Percentiles rank a stretch among this genome's conserved stretches.
Evolutionary conservation across 2,113 vertebrate genomes (phyloP).

Genomic region (Ornithorhynchus anatinus): DNA sequence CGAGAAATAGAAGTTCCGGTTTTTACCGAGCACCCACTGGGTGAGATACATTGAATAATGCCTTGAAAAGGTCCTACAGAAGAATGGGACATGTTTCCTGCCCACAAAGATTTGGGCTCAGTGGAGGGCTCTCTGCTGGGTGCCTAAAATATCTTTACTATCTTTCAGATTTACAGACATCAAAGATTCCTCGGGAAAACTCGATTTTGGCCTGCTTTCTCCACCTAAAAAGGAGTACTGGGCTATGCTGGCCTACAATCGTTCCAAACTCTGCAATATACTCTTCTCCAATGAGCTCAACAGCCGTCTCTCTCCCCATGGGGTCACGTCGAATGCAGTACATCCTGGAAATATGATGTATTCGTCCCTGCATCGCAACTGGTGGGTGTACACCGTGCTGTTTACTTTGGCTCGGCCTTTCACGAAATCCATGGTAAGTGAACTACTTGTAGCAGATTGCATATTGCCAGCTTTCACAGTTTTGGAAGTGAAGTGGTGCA

Average conservation of each 20-base stretch:
- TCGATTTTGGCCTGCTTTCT: slow-evolving; percentile 85
- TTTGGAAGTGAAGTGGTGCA: not conserved
- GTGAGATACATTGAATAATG: too few relatives aligned
- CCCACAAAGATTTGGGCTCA: too few relatives aligned
- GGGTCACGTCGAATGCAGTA: slow-evolving; percentile 86
- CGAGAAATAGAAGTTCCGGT: too few relatives aligned
- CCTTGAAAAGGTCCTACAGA: too few relatives aligned
- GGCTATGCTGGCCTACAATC: slow-evolving; percentile 97
- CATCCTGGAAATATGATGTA: slow-evolving; percentile 98
- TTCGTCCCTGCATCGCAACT: slow-evolving; percentile 86
- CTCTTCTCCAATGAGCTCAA: slow-evolving; percentile 93
- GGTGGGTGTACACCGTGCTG: slow-evolving; percentile 93
- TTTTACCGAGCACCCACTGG: too few relatives aligned
- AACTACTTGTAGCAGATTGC: not conserved
- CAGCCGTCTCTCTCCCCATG: slow-evolving; percentile 84
- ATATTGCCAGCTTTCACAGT: not conserved
- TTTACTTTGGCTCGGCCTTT: slow-evolving; percentile 92
- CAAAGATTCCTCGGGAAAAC: slow-evolving; percentile 81
- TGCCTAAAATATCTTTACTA: slow-evolving; percentile 23
- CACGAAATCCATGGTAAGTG: slow-evolving; percentile 96
- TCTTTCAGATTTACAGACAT: slow-evolving; percentile 89
- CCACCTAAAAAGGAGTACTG: slow-evolving; percentile 88
- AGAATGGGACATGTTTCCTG: too few relatives aligned
- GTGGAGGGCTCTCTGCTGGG: too few relatives aligned
- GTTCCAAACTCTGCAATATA: slow-evolving; percentile 94